phyloP scores from a whole-genome alignment of 2,113 vertebrate genomes.

The Bubo bubo region DNA sequence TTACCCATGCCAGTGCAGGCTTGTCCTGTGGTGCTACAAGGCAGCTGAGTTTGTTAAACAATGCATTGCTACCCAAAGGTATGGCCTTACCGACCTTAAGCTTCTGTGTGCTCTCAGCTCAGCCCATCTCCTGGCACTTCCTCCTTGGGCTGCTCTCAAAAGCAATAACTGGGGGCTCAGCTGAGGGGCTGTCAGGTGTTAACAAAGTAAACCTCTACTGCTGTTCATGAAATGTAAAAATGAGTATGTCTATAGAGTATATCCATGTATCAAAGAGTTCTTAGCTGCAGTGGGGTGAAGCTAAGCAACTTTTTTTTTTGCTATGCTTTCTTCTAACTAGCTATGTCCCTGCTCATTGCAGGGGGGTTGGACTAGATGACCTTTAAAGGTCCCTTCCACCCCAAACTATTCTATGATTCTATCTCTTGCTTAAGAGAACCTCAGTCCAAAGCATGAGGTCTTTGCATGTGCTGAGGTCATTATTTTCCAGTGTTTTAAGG shows the following conservation, averaged over 20 bases:
- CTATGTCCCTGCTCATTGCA: not conserved
- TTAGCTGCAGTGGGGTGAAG: not conserved
- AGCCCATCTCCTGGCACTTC: not conserved
- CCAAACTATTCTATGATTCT: not conserved
- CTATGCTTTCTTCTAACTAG: not conserved
- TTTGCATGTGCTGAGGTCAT: not conserved
- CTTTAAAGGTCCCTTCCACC: not conserved
- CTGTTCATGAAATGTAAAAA: not conserved
- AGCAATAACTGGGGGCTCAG: not conserved
- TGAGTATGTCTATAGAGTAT: not conserved
- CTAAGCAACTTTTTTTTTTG: not conserved
- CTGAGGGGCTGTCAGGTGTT: not conserved
- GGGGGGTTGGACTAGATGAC: not conserved
- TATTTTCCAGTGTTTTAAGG: not conserved
- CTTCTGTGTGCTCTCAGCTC: not conserved
- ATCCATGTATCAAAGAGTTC: not conserved
- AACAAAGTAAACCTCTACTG: not conserved
- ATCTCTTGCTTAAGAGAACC: not conserved
- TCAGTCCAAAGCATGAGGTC: not conserved
- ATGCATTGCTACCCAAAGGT: not conserved
- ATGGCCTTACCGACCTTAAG: not conserved
- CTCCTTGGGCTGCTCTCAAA: not conserved
- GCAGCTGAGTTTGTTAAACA: not conserved
- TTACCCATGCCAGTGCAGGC: not conserved
- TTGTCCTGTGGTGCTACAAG: not conserved